phyloP scores from a whole-genome alignment of 2,797 vertebrate genomes.

The Sebastes minor region DNA sequence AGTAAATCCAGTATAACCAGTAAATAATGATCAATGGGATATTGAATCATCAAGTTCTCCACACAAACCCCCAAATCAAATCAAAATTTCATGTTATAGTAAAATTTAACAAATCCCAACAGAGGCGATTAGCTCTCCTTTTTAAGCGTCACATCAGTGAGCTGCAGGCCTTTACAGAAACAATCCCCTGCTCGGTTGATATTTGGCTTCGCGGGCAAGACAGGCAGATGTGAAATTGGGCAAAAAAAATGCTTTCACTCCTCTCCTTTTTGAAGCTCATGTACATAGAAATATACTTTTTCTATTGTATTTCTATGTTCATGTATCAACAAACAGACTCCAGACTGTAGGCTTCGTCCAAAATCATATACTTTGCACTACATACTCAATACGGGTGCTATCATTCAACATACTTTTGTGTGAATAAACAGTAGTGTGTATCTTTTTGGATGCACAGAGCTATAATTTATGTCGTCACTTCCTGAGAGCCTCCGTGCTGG shows the following conservation, averaged over 20 bases:
- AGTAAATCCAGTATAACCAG: not conserved
- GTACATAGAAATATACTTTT: too few relatives aligned
- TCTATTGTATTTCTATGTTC: too few relatives aligned
- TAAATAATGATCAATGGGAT: slow-evolving; percentile 23
- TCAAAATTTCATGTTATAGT: not conserved
- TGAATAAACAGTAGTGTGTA: too few relatives aligned
- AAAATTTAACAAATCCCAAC: not conserved
- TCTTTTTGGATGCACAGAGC: too few relatives aligned
- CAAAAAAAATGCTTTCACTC: not conserved
- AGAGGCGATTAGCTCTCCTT: not conserved
- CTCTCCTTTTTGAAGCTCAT: not conserved
- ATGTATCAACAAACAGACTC: too few relatives aligned
- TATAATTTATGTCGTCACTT: accelerated
- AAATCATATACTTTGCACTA: too few relatives aligned
- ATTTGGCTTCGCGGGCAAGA: slow-evolving; percentile 1
- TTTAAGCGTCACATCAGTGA: slow-evolving; percentile 7
- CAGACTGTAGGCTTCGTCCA: too few relatives aligned
- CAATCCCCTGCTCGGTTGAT: not conserved
- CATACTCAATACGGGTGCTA: too few relatives aligned
- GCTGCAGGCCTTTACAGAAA: not conserved
- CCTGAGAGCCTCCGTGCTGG: too few relatives aligned
- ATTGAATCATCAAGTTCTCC: not conserved
- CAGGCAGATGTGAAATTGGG: not conserved
- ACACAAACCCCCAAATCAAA: not conserved
- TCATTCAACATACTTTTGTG: too few relatives aligned